Conservation (phyloP, 2,797 vertebrate species). For the Hapalemur alaotrensis region DNA sequence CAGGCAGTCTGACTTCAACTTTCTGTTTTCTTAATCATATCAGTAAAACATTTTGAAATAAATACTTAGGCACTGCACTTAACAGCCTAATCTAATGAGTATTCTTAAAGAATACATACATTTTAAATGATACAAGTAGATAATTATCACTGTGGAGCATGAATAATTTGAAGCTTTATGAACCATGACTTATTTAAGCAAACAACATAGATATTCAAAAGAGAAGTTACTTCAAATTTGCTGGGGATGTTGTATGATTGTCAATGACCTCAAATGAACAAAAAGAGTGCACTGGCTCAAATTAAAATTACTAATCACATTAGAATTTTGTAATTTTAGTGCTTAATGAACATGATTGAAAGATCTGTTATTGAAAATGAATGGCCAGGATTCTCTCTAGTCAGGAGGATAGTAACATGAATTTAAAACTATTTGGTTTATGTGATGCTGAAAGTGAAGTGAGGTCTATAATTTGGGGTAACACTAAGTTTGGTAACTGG, state of each 20-base stretch:
- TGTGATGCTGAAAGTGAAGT: not conserved
- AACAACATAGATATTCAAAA: constrained; percentile 3
- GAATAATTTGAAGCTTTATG: constrained; percentile 33
- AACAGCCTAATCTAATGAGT: not conserved
- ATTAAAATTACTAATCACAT: not conserved
- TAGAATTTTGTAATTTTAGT: constrained; percentile 10
- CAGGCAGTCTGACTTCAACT: not conserved
- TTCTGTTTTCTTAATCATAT: not conserved
- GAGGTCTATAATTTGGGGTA: not conserved
- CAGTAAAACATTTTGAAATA: not conserved
- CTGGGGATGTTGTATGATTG: not conserved
- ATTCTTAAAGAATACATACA: constrained; percentile 6
- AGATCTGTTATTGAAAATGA: not conserved
- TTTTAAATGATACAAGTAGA: not conserved
- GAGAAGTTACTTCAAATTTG: not conserved
- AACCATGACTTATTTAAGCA: not conserved
- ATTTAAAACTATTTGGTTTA: not conserved
- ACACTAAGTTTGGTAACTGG: not conserved
- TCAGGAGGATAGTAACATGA: not conserved
- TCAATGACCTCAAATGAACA: not conserved
- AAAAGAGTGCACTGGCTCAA: not conserved
- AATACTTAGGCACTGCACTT: not conserved
- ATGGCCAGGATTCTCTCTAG: not conserved
- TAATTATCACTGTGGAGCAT: not conserved
- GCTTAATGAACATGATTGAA: not conserved